These are phyloP conservation scores for Glomeris maerens DNA, from an alignment of 1,140 invertebrate species.

Conservation along the genomic window DNA sequence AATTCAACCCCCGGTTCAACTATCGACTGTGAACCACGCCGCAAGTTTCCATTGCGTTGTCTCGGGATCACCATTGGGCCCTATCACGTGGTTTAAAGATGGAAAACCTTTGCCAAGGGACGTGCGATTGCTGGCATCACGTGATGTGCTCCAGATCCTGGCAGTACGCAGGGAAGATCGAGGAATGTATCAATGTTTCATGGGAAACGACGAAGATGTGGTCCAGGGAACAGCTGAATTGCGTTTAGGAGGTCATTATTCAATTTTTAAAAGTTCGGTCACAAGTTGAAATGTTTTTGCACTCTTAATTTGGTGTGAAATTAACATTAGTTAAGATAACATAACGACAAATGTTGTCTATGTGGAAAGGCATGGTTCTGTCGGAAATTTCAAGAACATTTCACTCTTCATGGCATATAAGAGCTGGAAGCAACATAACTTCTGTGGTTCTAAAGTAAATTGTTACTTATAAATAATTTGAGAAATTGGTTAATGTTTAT, in stretches of 20 bases:
- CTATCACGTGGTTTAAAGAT: constrained; percentile 82
- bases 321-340: neutral
- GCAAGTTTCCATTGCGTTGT: constrained; percentile 33
- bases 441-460: too few relatives aligned
- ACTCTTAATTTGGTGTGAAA: neutral
- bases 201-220: constrained; percentile 68
- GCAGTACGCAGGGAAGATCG: constrained; percentile 58
- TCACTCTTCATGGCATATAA: neutral
- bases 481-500: too few relatives aligned
- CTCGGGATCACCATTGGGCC: constrained; percentile 52
- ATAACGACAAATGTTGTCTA: neutral
- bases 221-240: constrained; percentile 66
- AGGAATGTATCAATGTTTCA: constrained; percentile 82
- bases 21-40: constrained; percentile 31
- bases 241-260: constrained; percentile 57
- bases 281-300: too few relatives aligned
- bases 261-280: neutral
- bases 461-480: too few relatives aligned
- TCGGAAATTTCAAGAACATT: neutral
- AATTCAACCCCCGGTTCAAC: constrained; percentile 30
- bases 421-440: neutral
- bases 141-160: constrained; percentile 49
- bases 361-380: neutral
- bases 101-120: constrained; percentile 43
- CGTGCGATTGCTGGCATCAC: neutral